Conservation (phyloP, 2,888 invertebrate species). For the Quadroppia sp. region DNA sequence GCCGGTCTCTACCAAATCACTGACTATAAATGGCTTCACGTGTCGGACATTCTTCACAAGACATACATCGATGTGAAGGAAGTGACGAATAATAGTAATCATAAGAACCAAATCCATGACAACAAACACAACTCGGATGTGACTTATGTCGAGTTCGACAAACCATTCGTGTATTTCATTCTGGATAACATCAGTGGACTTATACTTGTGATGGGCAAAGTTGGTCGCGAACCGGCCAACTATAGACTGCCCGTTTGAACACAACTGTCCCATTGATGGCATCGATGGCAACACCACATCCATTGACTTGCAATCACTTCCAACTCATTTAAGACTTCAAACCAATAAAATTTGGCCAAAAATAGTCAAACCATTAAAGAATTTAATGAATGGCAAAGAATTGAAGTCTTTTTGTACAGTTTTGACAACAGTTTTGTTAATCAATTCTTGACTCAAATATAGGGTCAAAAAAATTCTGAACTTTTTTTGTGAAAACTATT, state of each 20-base stretch:
- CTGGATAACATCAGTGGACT: conserved; percentile 48
- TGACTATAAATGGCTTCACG: conserved; percentile 48
- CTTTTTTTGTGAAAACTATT: too few relatives aligned
- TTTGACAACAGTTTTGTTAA: too few relatives aligned
- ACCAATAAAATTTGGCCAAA: too few relatives aligned
- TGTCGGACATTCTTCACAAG: conserved; percentile 47
- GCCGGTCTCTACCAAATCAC: conserved; percentile 47
- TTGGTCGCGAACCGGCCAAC: conserved; percentile 40
- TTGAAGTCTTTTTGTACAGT: too few relatives aligned
- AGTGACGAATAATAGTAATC: conserved; percentile 2
- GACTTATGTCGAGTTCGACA: conserved; percentile 45
- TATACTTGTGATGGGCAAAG: conserved; percentile 48
- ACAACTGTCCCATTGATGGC: too few relatives aligned
- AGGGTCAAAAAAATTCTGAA: too few relatives aligned
- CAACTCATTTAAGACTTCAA: too few relatives aligned
- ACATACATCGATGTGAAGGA: conserved; percentile 45
- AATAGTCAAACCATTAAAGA: too few relatives aligned
- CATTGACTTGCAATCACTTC: too few relatives aligned
- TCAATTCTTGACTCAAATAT: too few relatives aligned
- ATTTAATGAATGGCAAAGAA: too few relatives aligned
- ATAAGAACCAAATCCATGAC: conserved; percentile 18
- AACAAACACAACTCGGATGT: conserved; percentile 22
- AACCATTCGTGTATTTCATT: conserved; percentile 48
- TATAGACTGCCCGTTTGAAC: conserved; percentile 49
- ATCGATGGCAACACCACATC: too few relatives aligned